A percentile compares a stretch with the other conserved stretches of the same genome.
phyloP scores from a whole-genome alignment of 2,888 invertebrate species.

The Sympetrum striolatum region DNA sequence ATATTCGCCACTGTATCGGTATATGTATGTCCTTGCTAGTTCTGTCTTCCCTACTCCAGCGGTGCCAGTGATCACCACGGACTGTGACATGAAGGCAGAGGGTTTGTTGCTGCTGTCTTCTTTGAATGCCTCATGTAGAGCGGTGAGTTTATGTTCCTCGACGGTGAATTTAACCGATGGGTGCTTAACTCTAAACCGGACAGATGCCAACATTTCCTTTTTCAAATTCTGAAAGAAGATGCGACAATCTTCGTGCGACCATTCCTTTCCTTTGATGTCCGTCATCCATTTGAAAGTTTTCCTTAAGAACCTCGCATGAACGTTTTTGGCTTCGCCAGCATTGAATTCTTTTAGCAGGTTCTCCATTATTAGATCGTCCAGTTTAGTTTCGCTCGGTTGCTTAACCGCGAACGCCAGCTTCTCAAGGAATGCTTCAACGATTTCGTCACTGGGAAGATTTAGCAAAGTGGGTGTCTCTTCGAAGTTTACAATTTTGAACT shows the following conservation, averaged over 20 bases:
- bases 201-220: background rate
- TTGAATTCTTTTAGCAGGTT: constrained; percentile 20
- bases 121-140: background rate
- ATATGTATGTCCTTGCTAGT: constrained; percentile 45
- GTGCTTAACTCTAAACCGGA: background rate
- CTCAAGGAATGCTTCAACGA: background rate
- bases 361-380: background rate
- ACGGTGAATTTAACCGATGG: background rate
- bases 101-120: background rate
- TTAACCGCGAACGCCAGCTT: constrained; percentile 23
- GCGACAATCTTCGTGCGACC: background rate
- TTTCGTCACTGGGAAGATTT: background rate
- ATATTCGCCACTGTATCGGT: constrained; percentile 9
- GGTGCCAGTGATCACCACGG: constrained; percentile 34
- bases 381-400: constrained; percentile 22
- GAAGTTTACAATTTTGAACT: background rate
- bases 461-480: background rate
- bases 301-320: background rate
- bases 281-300: constrained; percentile 35
- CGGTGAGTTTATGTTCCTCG: background rate
- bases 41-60: constrained; percentile 48
- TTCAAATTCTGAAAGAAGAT: background rate
- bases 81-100: background rate
- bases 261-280: background rate
- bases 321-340: background rate